Conservation (phyloP, 1,140 invertebrate species). For the Macrobrachium nipponense region DNA sequence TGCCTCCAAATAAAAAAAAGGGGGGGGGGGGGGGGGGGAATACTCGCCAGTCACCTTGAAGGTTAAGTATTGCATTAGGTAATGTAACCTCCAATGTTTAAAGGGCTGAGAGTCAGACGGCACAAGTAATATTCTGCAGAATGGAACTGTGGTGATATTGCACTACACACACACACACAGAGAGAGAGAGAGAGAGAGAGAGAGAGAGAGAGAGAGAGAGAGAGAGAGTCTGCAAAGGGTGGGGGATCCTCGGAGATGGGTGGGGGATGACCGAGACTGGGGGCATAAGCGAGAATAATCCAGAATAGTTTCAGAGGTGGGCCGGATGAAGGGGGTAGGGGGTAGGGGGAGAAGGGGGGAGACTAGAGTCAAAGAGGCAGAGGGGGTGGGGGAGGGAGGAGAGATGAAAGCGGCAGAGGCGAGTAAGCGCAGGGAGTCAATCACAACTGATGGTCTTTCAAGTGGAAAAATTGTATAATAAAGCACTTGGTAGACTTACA, state of each 20-base stretch:
- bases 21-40: too few relatives aligned
- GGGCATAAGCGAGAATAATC: background rate
- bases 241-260: background rate
- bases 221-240: too few relatives aligned
- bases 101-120: background rate
- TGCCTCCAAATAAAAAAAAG: too few relatives aligned
- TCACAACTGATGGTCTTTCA: too few relatives aligned
- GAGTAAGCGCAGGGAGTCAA: background rate
- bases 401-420: background rate
- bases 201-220: conserved; percentile 5
- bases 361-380: too few relatives aligned
- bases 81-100: too few relatives aligned
- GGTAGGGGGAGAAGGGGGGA: background rate
- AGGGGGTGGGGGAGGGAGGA: background rate
- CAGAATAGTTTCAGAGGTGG: background rate
- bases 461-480: too few relatives aligned
- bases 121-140: too few relatives aligned
- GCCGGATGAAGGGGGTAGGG: background rate
- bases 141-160: too few relatives aligned
- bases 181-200: background rate
- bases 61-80: too few relatives aligned
- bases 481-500: too few relatives aligned
- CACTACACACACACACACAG: background rate
- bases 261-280: too few relatives aligned
- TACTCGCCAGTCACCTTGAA: background rate